A percentile compares a stretch with the other conserved stretches of the same genome.
These are phyloP conservation scores for Electrophaes corylata DNA, from an alignment of 2,888 invertebrate species.

Conservation along the genomic window DNA sequence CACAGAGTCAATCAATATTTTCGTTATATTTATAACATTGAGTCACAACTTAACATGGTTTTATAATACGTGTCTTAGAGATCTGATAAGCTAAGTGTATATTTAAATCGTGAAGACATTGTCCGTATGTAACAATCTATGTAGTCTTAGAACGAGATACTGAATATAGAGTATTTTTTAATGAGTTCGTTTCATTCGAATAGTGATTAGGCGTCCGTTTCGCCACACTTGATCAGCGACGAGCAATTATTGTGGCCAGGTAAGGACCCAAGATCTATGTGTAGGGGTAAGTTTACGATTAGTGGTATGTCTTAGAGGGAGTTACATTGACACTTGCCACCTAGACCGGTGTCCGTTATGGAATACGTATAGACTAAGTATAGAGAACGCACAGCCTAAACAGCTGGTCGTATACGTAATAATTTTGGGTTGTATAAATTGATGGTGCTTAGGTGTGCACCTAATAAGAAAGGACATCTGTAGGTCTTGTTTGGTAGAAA, in stretches of 20 bases:
- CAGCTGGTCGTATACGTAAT: too few relatives aligned
- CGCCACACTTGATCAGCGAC: constrained; percentile 25
- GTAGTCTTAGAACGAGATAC: constrained; percentile 25
- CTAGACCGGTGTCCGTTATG: too few relatives aligned
- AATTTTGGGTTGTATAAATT: too few relatives aligned
- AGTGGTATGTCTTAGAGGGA: neutral
- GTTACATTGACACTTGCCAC: too few relatives aligned
- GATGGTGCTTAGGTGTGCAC: too few relatives aligned
- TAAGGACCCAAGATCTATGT: neutral
- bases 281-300: neutral
- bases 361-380: too few relatives aligned
- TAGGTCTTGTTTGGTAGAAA: neutral
- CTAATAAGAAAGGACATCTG: neutral
- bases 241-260: constrained; percentile 22
- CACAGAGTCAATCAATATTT: constrained; percentile 6
- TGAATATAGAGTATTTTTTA: constrained; percentile 45
- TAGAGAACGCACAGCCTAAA: too few relatives aligned
- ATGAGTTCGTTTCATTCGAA: constrained; percentile 42
- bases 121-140: constrained; percentile 7
- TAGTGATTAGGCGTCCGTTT: constrained; percentile 20
- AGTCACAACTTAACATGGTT: constrained; percentile 6
- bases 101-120: constrained; percentile 17
- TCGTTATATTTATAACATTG: constrained; percentile 8
- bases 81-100: constrained; percentile 4
- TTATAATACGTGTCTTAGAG: constrained; percentile 1